A percentile compares a stretch with the other conserved stretches of the same genome.
These are phyloP conservation scores for Cabera pusaria DNA, from an alignment of 2,888 invertebrate species.

Conservation along the genomic window DNA sequence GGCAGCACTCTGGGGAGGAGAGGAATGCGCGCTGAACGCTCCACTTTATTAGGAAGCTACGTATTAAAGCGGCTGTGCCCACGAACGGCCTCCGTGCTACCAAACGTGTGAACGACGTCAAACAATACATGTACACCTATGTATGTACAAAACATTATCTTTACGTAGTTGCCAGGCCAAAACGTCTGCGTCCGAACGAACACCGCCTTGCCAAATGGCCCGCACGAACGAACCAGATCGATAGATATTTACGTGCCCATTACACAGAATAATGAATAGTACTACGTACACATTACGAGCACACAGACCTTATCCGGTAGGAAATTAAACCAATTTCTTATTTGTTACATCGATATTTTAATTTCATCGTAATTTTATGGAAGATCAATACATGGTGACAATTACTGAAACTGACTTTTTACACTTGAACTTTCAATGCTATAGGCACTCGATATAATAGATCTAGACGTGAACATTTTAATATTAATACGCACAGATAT, in stretches of 20 bases:
- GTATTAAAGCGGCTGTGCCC: constrained; percentile 61
- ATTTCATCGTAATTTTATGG: constrained; percentile 84
- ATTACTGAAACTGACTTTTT: constrained; percentile 81
- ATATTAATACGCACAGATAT: constrained; percentile 74
- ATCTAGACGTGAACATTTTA: constrained; percentile 81
- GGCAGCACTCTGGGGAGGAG: constrained; percentile 30
- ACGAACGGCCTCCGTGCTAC: constrained; percentile 54
- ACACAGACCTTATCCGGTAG: constrained; percentile 9
- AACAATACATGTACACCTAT: constrained; percentile 31
- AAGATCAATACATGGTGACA: constrained; percentile 84
- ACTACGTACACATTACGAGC: too few species aligned
- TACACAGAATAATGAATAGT: too few species aligned
- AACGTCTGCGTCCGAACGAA: constrained; percentile 26
- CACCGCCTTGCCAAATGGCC: constrained; percentile 42
- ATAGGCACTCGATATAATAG: constrained; percentile 83
- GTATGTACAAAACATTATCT: constrained; percentile 33
- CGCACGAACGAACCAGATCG: constrained; percentile 17
- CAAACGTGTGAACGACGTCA: constrained; percentile 50
- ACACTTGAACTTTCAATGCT: constrained; percentile 81
- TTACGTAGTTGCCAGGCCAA: constrained; percentile 36
- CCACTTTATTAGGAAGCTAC: constrained; percentile 76
- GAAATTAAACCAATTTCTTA: constrained; percentile 67
- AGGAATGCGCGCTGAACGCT: constrained; percentile 45
- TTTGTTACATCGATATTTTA: constrained; percentile 83
- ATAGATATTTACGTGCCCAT: constrained; percentile 2